A percentile compares a stretch with the other conserved stretches of the same genome.
Conservation (phyloP, 1,140 invertebrate species). For the Ctenoplectra terminalis region DNA sequence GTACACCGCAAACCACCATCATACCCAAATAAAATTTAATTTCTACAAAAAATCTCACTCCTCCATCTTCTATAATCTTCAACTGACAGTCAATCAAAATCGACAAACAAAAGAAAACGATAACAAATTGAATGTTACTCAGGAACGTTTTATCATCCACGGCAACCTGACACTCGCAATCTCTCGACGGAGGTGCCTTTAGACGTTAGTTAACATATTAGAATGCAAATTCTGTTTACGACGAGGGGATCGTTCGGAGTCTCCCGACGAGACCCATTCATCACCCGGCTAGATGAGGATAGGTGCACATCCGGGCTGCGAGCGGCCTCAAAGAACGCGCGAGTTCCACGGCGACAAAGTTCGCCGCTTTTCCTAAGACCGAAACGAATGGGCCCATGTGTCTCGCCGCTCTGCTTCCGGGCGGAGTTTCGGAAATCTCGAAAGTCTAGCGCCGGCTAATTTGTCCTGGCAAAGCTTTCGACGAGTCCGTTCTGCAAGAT, state of each 20-base stretch:
- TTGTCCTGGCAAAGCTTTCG: conserved; percentile 36
- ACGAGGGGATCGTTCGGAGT: conserved; percentile 34
- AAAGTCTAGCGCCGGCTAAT: conserved; percentile 45
- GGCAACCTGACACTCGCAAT: background rate
- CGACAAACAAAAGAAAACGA: no score
- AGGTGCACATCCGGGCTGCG: conserved; percentile 18
- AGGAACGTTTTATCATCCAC: background rate
- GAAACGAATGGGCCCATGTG: conserved; percentile 37
- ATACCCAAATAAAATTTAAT: no score
- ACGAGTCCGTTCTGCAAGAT: conserved; percentile 12
- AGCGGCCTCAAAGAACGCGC: conserved; percentile 25
- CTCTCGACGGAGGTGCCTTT: conserved; percentile 29
- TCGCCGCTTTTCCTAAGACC: conserved; percentile 35
- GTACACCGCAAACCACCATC: no score
- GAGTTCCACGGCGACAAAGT: background rate
- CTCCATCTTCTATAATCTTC: no score
- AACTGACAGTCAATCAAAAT: no score
- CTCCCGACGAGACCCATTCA: conserved; percentile 51
- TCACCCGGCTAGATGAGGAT: conserved; percentile 47
- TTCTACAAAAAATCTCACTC: no score
- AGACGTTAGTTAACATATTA: conserved; percentile 57
- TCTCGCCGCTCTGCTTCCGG: background rate
- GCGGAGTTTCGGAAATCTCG: conserved; percentile 45
- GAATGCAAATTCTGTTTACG: conserved; percentile 58
- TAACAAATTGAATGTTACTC: background rate